Conservation (phyloP, 2,888 invertebrate species). For the Ligdia adustata region DNA sequence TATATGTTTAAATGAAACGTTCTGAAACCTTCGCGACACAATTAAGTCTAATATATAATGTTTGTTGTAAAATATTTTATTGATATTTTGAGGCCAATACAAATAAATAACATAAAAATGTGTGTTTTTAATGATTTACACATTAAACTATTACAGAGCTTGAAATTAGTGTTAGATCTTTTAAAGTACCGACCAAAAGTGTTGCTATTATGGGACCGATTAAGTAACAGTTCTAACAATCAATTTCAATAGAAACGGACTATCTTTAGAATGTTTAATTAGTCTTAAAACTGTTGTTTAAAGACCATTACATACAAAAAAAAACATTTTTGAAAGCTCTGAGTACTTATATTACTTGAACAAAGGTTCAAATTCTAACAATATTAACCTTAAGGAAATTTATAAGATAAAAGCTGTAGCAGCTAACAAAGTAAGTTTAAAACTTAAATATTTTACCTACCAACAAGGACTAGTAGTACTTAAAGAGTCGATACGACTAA, state of each 20-base stretch:
- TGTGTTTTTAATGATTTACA: slow-evolving; percentile 44
- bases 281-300: too few relatives aligned
- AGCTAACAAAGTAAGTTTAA: neutral
- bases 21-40: slow-evolving; percentile 66
- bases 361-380: too few relatives aligned
- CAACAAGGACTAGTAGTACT: slow-evolving; percentile 13
- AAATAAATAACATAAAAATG: slow-evolving; percentile 66
- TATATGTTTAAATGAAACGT: slow-evolving; percentile 71
- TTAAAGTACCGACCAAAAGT: too few relatives aligned
- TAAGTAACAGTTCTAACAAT: too few relatives aligned
- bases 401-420: neutral
- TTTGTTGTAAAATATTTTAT: slow-evolving; percentile 80
- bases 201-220: too few relatives aligned
- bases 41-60: slow-evolving; percentile 70
- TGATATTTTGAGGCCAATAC: slow-evolving; percentile 79
- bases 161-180: too few relatives aligned
- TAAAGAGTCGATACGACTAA: neutral
- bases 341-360: too few relatives aligned
- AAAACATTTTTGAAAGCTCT: too few relatives aligned
- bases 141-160: too few relatives aligned
- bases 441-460: slow-evolving; percentile 18
- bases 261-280: too few relatives aligned
- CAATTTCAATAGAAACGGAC: too few relatives aligned
- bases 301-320: too few relatives aligned
- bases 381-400: neutral